These are phyloP conservation scores for Macrophya annulata DNA, from an alignment of 2,888 invertebrate species.

Conservation along the genomic window DNA sequence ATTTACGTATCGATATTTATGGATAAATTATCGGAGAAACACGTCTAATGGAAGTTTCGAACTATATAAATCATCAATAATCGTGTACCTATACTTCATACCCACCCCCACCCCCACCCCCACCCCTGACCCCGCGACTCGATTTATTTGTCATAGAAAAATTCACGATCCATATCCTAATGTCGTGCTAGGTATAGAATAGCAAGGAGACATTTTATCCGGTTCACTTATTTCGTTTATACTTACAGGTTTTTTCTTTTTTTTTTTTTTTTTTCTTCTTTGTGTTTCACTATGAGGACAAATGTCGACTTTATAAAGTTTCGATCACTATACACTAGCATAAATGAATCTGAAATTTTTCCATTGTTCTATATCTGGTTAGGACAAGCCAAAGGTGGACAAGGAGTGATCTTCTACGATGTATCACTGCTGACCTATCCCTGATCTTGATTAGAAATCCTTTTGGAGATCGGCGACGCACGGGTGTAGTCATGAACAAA, in stretches of 20 bases:
- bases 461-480: background rate
- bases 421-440: slow-evolving; percentile 66
- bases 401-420: slow-evolving; percentile 65
- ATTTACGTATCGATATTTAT: background rate
- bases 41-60: background rate
- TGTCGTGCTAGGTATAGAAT: background rate
- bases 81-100: background rate
- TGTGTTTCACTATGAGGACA: slow-evolving; percentile 64
- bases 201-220: background rate
- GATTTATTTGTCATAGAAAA: background rate
- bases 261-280: background rate
- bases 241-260: background rate
- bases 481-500: background rate
- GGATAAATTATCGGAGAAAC: background rate
- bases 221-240: background rate
- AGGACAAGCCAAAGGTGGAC: slow-evolving; percentile 57
- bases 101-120: too few relatives aligned
- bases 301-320: slow-evolving; percentile 72
- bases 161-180: slow-evolving; percentile 44
- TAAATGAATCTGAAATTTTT: slow-evolving; percentile 12
- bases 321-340: slow-evolving; percentile 62
- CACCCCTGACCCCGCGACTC: too few relatives aligned
- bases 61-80: background rate
- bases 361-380: background rate
- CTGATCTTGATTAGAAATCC: slow-evolving; percentile 30